A percentile compares a stretch with the other conserved stretches of the same genome.
phyloP scores from a whole-genome alignment of 2,113 vertebrate species.

The Smithornis capensis region DNA sequence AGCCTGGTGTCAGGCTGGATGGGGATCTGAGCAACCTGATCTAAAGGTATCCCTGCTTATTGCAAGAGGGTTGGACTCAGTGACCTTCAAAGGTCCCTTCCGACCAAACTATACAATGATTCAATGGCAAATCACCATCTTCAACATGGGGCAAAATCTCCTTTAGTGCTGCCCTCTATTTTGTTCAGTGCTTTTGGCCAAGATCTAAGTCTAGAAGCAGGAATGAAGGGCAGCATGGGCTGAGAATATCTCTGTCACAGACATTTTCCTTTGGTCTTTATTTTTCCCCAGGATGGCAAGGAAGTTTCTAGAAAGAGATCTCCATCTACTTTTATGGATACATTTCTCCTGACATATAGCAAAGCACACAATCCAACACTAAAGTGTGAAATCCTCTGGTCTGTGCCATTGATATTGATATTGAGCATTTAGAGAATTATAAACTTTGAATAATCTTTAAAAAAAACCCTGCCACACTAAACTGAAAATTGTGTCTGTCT shows the following conservation, averaged over 20 bases:
- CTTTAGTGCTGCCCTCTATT: not conserved
- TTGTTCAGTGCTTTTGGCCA: not conserved
- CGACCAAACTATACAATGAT: not conserved
- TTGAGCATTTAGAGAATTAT: not conserved
- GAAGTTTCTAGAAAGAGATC: not conserved
- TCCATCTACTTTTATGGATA: not conserved
- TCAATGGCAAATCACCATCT: not conserved
- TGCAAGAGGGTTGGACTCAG: not conserved
- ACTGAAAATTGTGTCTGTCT: not conserved
- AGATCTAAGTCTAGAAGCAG: accelerated
- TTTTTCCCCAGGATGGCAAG: accelerated
- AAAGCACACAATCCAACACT: not conserved
- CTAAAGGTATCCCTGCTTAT: not conserved
- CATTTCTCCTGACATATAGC: not conserved
- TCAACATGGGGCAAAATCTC: not conserved
- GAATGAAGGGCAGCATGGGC: not conserved
- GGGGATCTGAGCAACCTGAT: not conserved
- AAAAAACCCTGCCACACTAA: not conserved
- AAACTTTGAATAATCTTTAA: not conserved
- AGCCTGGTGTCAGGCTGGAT: not conserved
- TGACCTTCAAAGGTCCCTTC: not conserved
- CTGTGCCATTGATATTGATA: not conserved
- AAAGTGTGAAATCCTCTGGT: not conserved
- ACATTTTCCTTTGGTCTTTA: not conserved
- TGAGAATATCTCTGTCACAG: not conserved